phyloP scores from a whole-genome alignment of 2,888 invertebrate species.

The Vesta saturnalis region DNA sequence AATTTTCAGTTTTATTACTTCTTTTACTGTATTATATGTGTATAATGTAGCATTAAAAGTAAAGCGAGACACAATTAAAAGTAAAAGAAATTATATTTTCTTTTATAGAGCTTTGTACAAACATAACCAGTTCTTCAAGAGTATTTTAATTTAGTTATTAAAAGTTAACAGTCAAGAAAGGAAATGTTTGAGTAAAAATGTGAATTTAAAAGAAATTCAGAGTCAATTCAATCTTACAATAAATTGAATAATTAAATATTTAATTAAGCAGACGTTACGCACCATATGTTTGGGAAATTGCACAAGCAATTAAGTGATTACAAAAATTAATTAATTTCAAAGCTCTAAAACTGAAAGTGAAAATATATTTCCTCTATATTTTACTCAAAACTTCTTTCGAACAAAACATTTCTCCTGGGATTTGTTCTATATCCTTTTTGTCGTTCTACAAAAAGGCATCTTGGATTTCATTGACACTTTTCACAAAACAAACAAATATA shows the following conservation, averaged over 20 bases:
- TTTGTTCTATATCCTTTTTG: neutral
- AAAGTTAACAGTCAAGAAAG: neutral
- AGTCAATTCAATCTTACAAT: neutral
- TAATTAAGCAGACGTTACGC: constrained; percentile 1
- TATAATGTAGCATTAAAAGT: too few relatives aligned
- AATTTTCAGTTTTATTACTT: too few relatives aligned
- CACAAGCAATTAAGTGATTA: neutral
- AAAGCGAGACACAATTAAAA: too few relatives aligned
- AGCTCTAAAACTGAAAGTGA: neutral
- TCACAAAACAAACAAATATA: constrained; percentile 52
- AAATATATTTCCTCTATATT: neutral
- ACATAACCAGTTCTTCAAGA: too few relatives aligned
- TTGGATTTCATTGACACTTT: constrained; percentile 48
- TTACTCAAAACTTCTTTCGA: neutral
- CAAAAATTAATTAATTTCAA: constrained; percentile 1
- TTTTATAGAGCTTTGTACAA: too few relatives aligned
- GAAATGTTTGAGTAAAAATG: neutral
- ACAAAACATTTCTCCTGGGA: neutral
- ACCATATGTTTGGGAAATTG: constrained; percentile 1
- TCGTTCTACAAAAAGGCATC: constrained; percentile 36
- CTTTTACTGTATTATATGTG: too few relatives aligned
- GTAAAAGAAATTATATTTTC: too few relatives aligned
- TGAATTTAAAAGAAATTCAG: neutral
- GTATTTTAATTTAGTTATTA: too few relatives aligned
- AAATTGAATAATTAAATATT: neutral